phyloP scores from a whole-genome alignment of 2,797 vertebrate species.

The Sebastes steindachneri region DNA sequence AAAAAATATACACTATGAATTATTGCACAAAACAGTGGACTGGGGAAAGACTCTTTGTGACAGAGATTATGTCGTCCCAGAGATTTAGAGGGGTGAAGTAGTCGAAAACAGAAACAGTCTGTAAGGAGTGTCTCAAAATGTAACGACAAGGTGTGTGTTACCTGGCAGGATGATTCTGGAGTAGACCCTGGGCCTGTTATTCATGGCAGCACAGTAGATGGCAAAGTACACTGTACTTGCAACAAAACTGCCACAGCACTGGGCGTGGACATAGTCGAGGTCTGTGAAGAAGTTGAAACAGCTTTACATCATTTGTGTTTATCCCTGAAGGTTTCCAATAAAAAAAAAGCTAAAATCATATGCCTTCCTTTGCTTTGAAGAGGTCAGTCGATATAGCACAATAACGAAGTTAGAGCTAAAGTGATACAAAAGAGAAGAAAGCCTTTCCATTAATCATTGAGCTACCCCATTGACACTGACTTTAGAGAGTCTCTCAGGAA shows the following conservation, averaged over 20 bases:
- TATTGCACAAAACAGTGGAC: neutral
- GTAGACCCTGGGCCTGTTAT: conserved; percentile 88
- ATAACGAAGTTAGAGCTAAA: neutral
- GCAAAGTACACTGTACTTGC: conserved; percentile 90
- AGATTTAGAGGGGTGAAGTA: neutral
- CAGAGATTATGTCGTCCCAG: neutral
- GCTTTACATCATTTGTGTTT: neutral
- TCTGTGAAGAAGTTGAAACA: conserved; percentile 74
- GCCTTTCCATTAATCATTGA: neutral
- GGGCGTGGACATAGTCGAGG: conserved; percentile 90
- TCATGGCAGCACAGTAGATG: conserved; percentile 87
- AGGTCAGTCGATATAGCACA: neutral
- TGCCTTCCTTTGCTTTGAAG: neutral
- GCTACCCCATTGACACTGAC: neutral
- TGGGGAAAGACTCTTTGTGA: neutral
- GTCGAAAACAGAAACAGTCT: neutral
- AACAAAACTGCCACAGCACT: conserved; percentile 90
- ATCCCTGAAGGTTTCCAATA: neutral
- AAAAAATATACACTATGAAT: too few species aligned
- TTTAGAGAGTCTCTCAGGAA: neutral
- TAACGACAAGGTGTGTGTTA: conserved; percentile 49
- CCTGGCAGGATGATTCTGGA: conserved; percentile 89
- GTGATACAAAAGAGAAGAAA: neutral
- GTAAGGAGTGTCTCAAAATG: neutral
- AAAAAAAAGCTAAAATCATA: neutral